These are phyloP conservation scores for Paraplagusia blochii DNA, from an alignment of 2,113 vertebrate genomes.

Conservation along the genomic window DNA sequence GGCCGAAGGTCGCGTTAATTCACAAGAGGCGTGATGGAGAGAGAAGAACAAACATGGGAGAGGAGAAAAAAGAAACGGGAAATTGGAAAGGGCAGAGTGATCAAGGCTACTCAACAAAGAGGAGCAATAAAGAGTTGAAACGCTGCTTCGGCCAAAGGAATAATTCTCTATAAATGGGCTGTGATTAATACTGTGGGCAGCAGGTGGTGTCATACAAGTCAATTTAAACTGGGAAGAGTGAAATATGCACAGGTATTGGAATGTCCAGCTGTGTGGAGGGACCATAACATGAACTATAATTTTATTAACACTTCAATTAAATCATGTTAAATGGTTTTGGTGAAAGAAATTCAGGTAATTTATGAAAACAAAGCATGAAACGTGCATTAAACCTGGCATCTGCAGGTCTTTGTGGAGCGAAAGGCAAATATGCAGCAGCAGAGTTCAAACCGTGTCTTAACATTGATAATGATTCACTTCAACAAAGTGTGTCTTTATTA, in stretches of 20 bases:
- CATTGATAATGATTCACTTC: slow-evolving; percentile 43
- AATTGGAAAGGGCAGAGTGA: slow-evolving; percentile 60
- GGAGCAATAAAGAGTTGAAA: slow-evolving; percentile 55
- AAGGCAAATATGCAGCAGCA: slow-evolving; percentile 4
- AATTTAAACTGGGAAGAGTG: neutral
- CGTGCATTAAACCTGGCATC: too few species aligned
- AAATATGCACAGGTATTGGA: too few species aligned
- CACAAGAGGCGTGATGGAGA: slow-evolving; percentile 18
- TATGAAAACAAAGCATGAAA: too few species aligned
- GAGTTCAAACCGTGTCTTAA: slow-evolving; percentile 40
- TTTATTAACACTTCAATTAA: slow-evolving; percentile 4
- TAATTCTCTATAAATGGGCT: slow-evolving; percentile 31
- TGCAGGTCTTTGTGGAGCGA: too few species aligned
- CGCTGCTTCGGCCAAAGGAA: slow-evolving; percentile 33
- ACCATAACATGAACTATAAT: neutral
- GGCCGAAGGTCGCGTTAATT: slow-evolving; percentile 30
- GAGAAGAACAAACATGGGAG: slow-evolving; percentile 2
- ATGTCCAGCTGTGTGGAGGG: too few species aligned
- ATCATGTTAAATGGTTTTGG: too few species aligned
- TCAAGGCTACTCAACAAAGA: slow-evolving; percentile 54
- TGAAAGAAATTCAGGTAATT: too few species aligned
- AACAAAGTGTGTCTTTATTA: slow-evolving; percentile 26
- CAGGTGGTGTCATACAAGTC: slow-evolving; percentile 34
- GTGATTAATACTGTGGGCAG: slow-evolving; percentile 24
- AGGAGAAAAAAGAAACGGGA: slow-evolving; percentile 35